A percentile compares a stretch with the other conserved stretches of the same genome.
These are phyloP conservation scores for Fundulus diaphanus DNA, from an alignment of 2,797 vertebrate species.

Conservation along the genomic window DNA sequence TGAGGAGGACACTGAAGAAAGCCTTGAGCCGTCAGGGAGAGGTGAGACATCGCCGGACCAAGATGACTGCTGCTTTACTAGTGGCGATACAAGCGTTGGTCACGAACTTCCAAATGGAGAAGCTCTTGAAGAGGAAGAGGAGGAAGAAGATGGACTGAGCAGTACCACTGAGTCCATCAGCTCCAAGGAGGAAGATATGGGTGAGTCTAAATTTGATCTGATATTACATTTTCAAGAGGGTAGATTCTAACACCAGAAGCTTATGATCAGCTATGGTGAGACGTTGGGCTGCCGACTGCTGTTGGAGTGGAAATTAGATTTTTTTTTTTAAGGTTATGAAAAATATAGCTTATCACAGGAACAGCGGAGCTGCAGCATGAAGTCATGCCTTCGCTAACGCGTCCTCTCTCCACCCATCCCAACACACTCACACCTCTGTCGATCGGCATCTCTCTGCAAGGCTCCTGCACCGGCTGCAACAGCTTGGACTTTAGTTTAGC, in stretches of 20 bases:
- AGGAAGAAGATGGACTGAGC: constrained; percentile 75
- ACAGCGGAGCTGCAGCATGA: constrained; percentile 60
- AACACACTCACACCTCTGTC: neutral
- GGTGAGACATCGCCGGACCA: constrained; percentile 64
- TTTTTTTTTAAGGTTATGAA: constrained; percentile 51
- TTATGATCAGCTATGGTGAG: constrained; percentile 1
- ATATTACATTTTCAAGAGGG: neutral
- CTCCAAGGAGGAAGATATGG: constrained; percentile 81
- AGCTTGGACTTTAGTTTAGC: neutral
- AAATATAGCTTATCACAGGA: constrained; percentile 61
- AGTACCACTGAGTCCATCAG: constrained; percentile 75
- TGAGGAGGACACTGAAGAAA: constrained; percentile 70
- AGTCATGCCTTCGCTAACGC: constrained; percentile 39
- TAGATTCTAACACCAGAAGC: neutral
- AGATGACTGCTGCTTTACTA: constrained; percentile 64
- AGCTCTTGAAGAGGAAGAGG: constrained; percentile 59
- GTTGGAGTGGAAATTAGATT: constrained; percentile 47
- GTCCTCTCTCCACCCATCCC: neutral
- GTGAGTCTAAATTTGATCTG: constrained; percentile 80
- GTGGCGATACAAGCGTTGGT: constrained; percentile 70
- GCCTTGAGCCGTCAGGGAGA: constrained; percentile 73
- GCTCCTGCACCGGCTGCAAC: neutral
- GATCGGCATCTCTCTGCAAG: neutral
- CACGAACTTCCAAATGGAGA: constrained; percentile 70
- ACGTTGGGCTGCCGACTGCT: constrained; percentile 19